Base-by-base conservation (phyloP, 92 coral and sea anemone species). In the Virgularia gustaviana region DNA sequence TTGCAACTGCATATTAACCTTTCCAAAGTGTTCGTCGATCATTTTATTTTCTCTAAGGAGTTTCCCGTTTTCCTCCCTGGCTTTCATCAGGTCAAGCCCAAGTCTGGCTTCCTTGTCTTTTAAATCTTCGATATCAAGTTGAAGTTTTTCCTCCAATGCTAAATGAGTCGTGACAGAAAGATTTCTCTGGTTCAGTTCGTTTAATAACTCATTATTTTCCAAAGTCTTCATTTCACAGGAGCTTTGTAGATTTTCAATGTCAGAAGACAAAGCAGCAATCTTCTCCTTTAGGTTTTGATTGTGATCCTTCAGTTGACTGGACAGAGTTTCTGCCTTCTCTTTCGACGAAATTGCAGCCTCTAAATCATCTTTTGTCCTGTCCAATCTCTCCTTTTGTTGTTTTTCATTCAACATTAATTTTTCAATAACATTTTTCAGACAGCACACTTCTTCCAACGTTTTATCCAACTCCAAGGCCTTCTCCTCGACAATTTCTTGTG, bases 81-180 rank as follows among this genome's bases (percentile, higher is more conserved):
- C 42, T 31, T 49, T 68, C 11, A 47, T 68, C 45, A 68, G 24
- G 30, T 68, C 61, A 51, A 19, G 32, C 19, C 59, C 47, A 68
- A n/a, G 22, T 47, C 53, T 49, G 10, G 34, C 75, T 8, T 49
- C 61, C 10, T 44, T 31, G 13, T 11, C 23, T 13, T 33, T 29
- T 24, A 68, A 47, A 31, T 68, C 75, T 34, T 68, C 75, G 35
- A 68, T 51, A 49, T 49, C 59, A 30, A 16, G 47, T 51, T 47
- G 75, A 9, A 68, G 75, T 27, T 68, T 54, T 33, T 68, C 24
- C n/a, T 68, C 75, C 51, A 47, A 37, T 36, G 27, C 23, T 31
- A 47, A 29, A 29, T 28, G 60, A 0, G 47, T 47, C 30, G 25
- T 10, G 29, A 68, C 51, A 28, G 51, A n/a, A n/a, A 29, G 53